Percentiles rank a stretch among this genome's conserved stretches.
Conservation (phyloP, 2,797 vertebrate species). For the Mormyrops boulengeri region DNA sequence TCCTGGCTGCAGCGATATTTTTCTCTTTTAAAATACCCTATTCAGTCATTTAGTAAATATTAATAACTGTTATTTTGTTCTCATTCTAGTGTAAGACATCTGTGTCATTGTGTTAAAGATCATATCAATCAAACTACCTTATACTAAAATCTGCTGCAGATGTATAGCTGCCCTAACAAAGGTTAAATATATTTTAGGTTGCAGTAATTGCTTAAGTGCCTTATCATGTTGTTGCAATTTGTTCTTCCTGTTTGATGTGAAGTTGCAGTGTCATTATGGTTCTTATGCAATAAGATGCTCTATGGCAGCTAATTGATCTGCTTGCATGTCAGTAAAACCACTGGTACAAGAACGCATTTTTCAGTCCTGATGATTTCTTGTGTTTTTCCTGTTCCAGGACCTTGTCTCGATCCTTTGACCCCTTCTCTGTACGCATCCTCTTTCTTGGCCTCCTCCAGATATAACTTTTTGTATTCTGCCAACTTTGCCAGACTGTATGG, state of each 20-base stretch:
- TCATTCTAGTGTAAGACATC: background rate
- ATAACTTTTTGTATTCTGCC: constrained; percentile 81
- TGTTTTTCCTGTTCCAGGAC: constrained; percentile 40
- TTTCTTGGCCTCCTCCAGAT: constrained; percentile 88
- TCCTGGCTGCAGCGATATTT: background rate
- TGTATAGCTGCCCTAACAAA: background rate
- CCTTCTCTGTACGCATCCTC: constrained; percentile 81
- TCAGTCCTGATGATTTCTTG: background rate
- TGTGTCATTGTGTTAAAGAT: background rate
- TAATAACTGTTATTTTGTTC: background rate
- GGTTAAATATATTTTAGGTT: background rate
- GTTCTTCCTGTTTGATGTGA: background rate
- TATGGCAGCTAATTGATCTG: background rate
- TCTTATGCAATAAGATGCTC: background rate
- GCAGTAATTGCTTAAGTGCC: background rate
- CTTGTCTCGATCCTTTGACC: constrained; percentile 78
- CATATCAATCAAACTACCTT: background rate
- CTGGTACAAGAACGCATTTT: background rate
- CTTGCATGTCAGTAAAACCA: background rate
- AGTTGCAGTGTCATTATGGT: background rate
- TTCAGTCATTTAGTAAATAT: background rate
- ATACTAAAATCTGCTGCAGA: background rate
- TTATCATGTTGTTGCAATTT: background rate
- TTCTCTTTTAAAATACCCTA: background rate
- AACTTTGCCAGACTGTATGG: constrained; percentile 88